Conservation (phyloP, 2,113 vertebrate species). For the Lophius piscatorius region DNA sequence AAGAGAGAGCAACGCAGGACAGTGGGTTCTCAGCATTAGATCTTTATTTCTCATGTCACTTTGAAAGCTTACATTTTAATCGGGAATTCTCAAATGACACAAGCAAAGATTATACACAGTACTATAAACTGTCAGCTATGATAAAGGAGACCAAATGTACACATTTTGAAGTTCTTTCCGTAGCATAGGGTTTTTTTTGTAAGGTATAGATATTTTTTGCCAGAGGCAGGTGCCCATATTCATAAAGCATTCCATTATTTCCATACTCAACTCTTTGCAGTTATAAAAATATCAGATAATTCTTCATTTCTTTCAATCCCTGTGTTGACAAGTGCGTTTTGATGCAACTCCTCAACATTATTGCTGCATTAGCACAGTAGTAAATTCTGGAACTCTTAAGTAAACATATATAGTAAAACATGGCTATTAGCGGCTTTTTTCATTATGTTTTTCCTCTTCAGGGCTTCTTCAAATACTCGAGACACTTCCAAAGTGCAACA, state of each 20-base stretch:
- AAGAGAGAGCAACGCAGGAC: no score
- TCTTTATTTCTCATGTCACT: constrained; percentile 85
- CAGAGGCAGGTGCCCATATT: constrained; percentile 71
- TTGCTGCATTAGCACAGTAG: constrained; percentile 84
- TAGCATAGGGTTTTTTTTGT: constrained; percentile 73
- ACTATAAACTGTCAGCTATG: constrained; percentile 81
- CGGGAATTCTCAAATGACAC: constrained; percentile 78
- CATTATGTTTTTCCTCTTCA: constrained; percentile 24
- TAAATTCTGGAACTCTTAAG: constrained; percentile 78
- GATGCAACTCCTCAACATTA: constrained; percentile 75
- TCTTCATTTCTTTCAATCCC: constrained; percentile 73
- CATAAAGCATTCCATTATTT: constrained; percentile 76
- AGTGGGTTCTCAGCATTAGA: constrained; percentile 64
- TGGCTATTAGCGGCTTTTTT: constrained; percentile 74
- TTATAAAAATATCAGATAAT: constrained; percentile 74
- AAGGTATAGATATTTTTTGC: constrained; percentile 74
- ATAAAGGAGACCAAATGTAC: constrained; percentile 83
- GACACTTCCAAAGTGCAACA: constrained; percentile 76
- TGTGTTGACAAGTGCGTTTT: constrained; percentile 66
- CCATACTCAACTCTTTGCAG: constrained; percentile 75
- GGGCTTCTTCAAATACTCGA: constrained; percentile 72
- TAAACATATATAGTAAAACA: constrained; percentile 79
- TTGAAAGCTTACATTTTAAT: constrained; percentile 80
- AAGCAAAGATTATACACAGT: constrained; percentile 84
- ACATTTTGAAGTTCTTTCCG: constrained; percentile 74